Evolutionary conservation across 1,140 invertebrate species (phyloP).

Genomic region (Andricus grossulariae): DNA sequence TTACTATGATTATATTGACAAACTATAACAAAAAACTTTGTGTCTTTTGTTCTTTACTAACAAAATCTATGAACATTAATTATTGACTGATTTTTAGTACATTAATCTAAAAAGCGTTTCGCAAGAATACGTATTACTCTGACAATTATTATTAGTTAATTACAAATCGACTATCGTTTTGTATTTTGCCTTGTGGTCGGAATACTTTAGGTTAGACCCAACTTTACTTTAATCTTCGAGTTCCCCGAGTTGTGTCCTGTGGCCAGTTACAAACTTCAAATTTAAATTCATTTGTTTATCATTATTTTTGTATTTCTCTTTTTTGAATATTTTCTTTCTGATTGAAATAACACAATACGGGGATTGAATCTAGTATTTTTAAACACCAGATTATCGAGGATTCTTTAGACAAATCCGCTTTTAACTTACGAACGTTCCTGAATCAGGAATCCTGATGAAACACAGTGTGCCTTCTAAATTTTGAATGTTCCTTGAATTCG

Average conservation of each 20-base stretch:
- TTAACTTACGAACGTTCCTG: constrained; percentile 49
- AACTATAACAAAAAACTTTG: not conserved
- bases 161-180: constrained; percentile 4
- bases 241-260: too few species aligned
- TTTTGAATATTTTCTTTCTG: too few species aligned
- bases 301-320: too few species aligned
- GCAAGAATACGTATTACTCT: constrained; percentile 33
- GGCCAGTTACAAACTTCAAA: too few species aligned
- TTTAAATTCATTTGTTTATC: too few species aligned
- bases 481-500: constrained; percentile 50
- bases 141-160: constrained; percentile 37
- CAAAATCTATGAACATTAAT: not conserved
- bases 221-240: too few species aligned
- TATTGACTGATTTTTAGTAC: constrained; percentile 16
- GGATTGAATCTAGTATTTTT: not conserved
- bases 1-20: not conserved
- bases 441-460: constrained; percentile 44
- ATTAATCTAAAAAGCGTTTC: constrained; percentile 31
- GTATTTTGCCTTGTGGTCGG: too few species aligned
- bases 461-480: constrained; percentile 61
- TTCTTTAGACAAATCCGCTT: constrained; percentile 44
- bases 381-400: not conserved
- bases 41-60: not conserved
- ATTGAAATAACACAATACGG: not conserved
- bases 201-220: too few species aligned